Base-by-base conservation (phyloP, 2,797 vertebrate genomes). In the Halcyon chelicuti region DNA sequence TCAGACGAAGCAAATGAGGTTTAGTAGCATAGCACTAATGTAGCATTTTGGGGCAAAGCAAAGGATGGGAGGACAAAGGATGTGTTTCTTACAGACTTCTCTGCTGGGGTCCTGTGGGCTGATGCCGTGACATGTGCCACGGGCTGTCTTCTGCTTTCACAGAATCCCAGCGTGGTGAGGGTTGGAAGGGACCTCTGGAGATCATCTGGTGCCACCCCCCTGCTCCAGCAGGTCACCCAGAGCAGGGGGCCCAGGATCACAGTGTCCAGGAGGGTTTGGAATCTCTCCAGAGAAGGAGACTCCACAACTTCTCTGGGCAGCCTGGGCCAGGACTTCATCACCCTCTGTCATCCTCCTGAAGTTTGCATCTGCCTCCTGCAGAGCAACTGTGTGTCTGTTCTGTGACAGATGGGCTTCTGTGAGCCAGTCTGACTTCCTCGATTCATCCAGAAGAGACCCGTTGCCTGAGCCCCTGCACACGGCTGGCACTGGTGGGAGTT, bases 401-500 rank as follows among this genome's bases (percentile, higher is more conserved):
- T 1, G 0, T 66, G 29, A 17, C 51, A 66, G 65, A 2, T 5
- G 14, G 14, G 26, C 52, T 80, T 76, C 60, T 47, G 66, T 51
- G 83, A 33, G 35, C 47, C 47, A 14, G 2, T 18, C 49, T 23
- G 66, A 19, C 15, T 61, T 39, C 17, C 76, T 77, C 18, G 9
- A 0, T 26, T 70, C 9, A 31, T 26, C 12, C 31, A 31, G 52
- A 47, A 21, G 72, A 42, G 26, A 6, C 18, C 49, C 13, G 0
- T 3, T 39, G 61, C 31, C 7, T 46, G 35, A 4, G 3, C 12
- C 26, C 20, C 12, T 29, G 23, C 37, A 42, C 61, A 44, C 33
- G 3, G 55, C 58, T 40, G 71, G 3, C 26, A 1, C 18, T 0
- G 3, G 11, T 12, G 35, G 88, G 49, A 57, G 7, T 23, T 0